Evolutionary conservation across 2,113 vertebrate genomes (phyloP).

Genomic region (Rhinoderma darwinii): DNA sequence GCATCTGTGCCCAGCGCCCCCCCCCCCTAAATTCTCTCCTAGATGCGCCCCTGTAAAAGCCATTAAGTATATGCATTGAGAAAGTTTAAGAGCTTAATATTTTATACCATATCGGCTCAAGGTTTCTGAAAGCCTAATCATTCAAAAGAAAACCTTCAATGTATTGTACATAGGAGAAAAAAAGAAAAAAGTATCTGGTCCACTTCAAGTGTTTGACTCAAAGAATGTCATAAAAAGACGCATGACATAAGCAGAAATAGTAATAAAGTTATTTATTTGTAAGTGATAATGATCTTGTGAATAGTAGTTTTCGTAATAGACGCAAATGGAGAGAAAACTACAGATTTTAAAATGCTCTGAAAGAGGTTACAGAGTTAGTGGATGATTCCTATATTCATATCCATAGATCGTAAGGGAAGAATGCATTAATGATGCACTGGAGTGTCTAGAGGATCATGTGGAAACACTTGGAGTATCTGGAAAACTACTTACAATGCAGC

Average conservation of each 20-base stretch:
- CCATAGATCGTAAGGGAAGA: constrained; percentile 21
- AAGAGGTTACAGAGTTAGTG: constrained; percentile 28
- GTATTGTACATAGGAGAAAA: no score
- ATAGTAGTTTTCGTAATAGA: background rate
- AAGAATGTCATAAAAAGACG: background rate
- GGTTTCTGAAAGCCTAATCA: no score
- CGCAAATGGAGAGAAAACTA: background rate
- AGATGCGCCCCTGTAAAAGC: no score
- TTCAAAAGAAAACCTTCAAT: no score
- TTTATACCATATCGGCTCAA: no score
- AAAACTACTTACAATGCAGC: constrained; percentile 47
- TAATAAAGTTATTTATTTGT: background rate
- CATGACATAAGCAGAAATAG: background rate
- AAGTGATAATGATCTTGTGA: constrained; percentile 30
- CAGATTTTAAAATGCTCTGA: constrained; percentile 18
- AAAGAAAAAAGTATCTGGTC: background rate
- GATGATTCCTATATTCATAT: constrained; percentile 43
- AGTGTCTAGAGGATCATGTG: constrained; percentile 41
- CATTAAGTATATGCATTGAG: no score
- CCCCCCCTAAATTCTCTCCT: no score
- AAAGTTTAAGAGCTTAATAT: no score
- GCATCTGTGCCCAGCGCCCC: no score
- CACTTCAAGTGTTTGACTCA: background rate
- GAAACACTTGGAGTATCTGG: constrained; percentile 49
- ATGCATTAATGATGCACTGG: constrained; percentile 34